Evolutionary conservation across 92 coral and sea anemone species (phyloP).

Genomic region (Actinostola sp.): DNA sequence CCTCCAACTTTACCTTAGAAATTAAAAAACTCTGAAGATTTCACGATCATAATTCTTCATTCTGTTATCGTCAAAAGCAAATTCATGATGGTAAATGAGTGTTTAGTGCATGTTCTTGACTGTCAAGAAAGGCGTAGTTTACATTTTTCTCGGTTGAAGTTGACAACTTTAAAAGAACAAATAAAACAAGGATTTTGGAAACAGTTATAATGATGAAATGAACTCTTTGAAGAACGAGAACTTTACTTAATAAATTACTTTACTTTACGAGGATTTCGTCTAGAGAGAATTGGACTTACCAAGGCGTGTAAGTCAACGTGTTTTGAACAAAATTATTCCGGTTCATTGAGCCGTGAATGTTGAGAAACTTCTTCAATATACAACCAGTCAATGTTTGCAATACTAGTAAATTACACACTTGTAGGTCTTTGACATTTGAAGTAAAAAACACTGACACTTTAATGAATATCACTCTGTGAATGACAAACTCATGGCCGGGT

Average conservation of each 20-base stretch:
- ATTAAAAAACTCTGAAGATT: too few species aligned
- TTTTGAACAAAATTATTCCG: neutral
- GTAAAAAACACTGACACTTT: neutral
- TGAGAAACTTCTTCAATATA: neutral
- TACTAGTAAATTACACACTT: neutral
- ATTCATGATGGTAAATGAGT: too few species aligned
- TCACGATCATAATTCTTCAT: too few species aligned
- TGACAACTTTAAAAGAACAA: neutral
- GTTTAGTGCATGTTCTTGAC: too few species aligned
- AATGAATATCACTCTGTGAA: neutral
- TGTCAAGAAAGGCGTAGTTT: too few species aligned
- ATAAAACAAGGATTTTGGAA: neutral
- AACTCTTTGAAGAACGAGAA: too few species aligned
- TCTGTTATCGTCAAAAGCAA: too few species aligned
- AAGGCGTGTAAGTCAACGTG: neutral
- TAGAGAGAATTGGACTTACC: neutral
- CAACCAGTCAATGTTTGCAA: slow-evolving; percentile 12
- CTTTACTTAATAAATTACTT: too few species aligned
- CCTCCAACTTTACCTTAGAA: too few species aligned
- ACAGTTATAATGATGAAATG: neutral
- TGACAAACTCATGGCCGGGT: too few species aligned
- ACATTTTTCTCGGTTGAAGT: neutral
- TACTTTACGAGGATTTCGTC: neutral
- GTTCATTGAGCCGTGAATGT: neutral
- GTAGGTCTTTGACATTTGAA: neutral